Evolutionary conservation across 2,888 invertebrate species (phyloP).

Genomic region (Drosophila nr. fundita): DNA sequence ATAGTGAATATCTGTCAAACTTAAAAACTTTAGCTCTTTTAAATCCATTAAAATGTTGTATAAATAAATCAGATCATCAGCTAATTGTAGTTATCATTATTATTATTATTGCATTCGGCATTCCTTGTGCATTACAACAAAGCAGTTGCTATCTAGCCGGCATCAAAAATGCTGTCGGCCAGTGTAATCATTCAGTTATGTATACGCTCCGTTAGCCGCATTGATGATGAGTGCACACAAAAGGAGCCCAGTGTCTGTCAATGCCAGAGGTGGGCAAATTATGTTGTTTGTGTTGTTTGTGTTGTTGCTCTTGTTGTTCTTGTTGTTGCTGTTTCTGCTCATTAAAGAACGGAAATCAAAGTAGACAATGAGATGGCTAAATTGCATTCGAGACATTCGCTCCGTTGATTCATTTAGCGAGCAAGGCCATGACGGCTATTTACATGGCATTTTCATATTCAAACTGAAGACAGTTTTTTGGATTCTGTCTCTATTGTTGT

Average conservation of each 20-base stretch:
- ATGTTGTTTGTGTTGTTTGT: slow-evolving; percentile 10
- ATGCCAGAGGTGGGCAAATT: slow-evolving; percentile 27
- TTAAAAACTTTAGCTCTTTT: background rate
- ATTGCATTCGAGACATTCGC: slow-evolving; percentile 43
- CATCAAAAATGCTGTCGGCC: background rate
- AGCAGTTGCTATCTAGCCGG: background rate
- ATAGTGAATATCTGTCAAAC: background rate
- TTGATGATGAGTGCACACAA: slow-evolving; percentile 28
- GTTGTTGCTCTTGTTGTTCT: background rate
- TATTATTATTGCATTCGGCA: background rate
- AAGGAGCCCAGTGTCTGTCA: slow-evolving; percentile 18
- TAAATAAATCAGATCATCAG: background rate
- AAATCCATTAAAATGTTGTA: background rate
- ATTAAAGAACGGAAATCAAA: slow-evolving; percentile 64
- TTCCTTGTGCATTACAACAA: background rate
- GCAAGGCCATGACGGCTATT: slow-evolving; percentile 19
- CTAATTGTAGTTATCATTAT: background rate
- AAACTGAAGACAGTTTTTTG: slow-evolving; percentile 14
- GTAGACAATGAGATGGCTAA: slow-evolving; percentile 56
- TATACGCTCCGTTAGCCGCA: slow-evolving; percentile 43
- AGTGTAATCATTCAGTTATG: slow-evolving; percentile 38
- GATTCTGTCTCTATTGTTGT: slow-evolving; percentile 5
- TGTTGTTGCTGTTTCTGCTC: slow-evolving; percentile 39
- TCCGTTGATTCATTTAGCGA: slow-evolving; percentile 30
- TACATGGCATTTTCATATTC: slow-evolving; percentile 44